Evolutionary conservation across 2,113 vertebrate species (phyloP), one percentile per base, ranked within the genome.

Genomic region (Bufo gargarizans): DNA sequence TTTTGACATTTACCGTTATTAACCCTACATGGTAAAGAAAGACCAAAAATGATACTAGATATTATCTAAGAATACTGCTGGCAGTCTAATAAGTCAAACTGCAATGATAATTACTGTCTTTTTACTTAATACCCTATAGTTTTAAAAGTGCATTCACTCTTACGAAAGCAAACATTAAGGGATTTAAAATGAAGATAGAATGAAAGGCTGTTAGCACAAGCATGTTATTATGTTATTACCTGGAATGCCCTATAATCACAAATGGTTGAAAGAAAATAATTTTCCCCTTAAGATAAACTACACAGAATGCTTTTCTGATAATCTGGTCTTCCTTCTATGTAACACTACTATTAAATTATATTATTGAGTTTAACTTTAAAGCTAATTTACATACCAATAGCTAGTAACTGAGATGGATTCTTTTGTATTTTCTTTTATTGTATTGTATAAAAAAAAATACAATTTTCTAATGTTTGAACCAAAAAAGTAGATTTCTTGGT

Each of bases 211-310:
- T 77, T 45, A 85, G 58, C 45, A 49, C 56, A 76, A 85, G 71
- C 71, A n/a, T 85, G 72, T 59, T 76, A 85, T 85, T 85, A 85
- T 85, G 56, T 77, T 85, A 85, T 85, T 85, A 85, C 72, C 22
- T 85, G 84, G 55, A 85, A 72, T 59, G 71, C 56, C 84, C 84
- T 59, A 77, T 77, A 74, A 85, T 74, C 58, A 76, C 72, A 76
- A 76, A 77, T 61, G 69, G 22, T 33, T 74, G 33, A 85, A 77
- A n/a, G 12, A 85, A 43, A 6, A 59, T n/a, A 2, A 56, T 33
- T 74, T 56, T 85, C 50, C 65, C 82, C 55, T 72, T 43, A 72
- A 56, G 22, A 72, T 72, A 55, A 85, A 85, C 63, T 81, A 74
- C 83, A 72, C 33, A 69, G 20, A 63, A 58, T 59, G 6, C 43